Conservation (phyloP, 2,113 vertebrate genomes). For the western clawed frog (Xenopus tropicalis) region DNA sequence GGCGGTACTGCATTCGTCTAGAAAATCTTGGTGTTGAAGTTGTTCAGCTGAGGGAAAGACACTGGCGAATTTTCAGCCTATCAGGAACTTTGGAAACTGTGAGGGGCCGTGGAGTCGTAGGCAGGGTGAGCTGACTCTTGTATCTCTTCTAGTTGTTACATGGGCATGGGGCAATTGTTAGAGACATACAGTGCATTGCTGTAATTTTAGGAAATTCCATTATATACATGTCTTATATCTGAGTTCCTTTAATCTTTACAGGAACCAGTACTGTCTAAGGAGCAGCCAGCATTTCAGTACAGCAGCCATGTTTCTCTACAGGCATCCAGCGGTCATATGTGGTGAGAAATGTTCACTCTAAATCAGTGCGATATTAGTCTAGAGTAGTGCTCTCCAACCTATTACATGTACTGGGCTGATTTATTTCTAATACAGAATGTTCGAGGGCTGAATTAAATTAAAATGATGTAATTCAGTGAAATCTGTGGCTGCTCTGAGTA, state of each 20-base stretch:
- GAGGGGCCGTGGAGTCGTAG: slow-evolving; percentile 89
- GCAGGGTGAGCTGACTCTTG: slow-evolving; percentile 72
- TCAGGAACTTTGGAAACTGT: slow-evolving; percentile 96
- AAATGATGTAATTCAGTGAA: no score
- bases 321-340: slow-evolving; percentile 96
- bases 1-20: slow-evolving; percentile 95
- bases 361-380: no score
- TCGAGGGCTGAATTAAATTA: no score
- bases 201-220: not conserved
- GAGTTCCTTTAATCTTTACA: slow-evolving; percentile 45
- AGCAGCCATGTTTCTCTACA: slow-evolving; percentile 97
- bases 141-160: not conserved
- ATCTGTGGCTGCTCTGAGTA: no score
- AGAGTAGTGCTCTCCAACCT: no score
- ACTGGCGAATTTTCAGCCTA: slow-evolving; percentile 98
- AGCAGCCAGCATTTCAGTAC: slow-evolving; percentile 96
- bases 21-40: slow-evolving; percentile 93
- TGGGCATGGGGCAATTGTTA: not conserved
- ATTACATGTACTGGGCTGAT: no score
- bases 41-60: slow-evolving; percentile 90
- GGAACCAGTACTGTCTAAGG: slow-evolving; percentile 96
- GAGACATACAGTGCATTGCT: not conserved
- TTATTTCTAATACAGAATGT: no score
- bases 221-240: no score
- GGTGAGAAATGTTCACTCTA: slow-evolving; percentile 67